Conservation (phyloP, 1,140 invertebrate genomes). For the Trissolcus basalis region DNA sequence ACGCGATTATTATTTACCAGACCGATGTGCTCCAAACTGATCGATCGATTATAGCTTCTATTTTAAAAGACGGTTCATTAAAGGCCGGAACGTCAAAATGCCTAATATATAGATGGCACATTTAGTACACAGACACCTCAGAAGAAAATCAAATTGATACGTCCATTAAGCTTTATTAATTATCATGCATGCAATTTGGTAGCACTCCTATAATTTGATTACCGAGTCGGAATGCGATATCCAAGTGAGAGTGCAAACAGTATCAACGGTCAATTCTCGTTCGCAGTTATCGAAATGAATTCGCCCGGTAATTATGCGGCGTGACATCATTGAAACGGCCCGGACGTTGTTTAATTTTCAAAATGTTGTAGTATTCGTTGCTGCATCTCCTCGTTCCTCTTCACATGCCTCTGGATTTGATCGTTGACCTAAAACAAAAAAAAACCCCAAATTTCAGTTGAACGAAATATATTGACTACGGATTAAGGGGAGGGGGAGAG, state of each 20-base stretch:
- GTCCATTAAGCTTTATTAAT: conserved; percentile 8
- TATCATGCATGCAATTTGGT: not conserved
- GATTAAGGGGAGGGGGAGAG: too few species aligned
- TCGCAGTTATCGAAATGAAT: conserved; percentile 30
- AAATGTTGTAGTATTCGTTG: too few species aligned
- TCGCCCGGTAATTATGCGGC: conserved; percentile 15
- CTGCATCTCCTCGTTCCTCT: too few species aligned
- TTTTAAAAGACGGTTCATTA: too few species aligned
- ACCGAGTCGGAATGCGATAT: conserved; percentile 18
- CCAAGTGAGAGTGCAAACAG: conserved; percentile 7
- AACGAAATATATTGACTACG: too few species aligned
- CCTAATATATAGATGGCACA: too few species aligned
- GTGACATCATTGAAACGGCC: not conserved
- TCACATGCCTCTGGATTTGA: too few species aligned
- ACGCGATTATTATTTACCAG: conserved; percentile 6
- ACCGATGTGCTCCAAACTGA: too few species aligned
- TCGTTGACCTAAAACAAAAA: too few species aligned
- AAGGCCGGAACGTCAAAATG: too few species aligned
- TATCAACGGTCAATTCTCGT: conserved; percentile 19
- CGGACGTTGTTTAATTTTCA: not conserved
- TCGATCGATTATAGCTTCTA: too few species aligned
- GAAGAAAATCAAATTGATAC: not conserved
- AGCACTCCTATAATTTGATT: conserved; percentile 22
- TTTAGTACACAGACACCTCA: not conserved
- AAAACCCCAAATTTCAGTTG: too few species aligned